phyloP scores from a whole-genome alignment of 2,888 invertebrate genomes.

The Minunthozetes semirufus region DNA sequence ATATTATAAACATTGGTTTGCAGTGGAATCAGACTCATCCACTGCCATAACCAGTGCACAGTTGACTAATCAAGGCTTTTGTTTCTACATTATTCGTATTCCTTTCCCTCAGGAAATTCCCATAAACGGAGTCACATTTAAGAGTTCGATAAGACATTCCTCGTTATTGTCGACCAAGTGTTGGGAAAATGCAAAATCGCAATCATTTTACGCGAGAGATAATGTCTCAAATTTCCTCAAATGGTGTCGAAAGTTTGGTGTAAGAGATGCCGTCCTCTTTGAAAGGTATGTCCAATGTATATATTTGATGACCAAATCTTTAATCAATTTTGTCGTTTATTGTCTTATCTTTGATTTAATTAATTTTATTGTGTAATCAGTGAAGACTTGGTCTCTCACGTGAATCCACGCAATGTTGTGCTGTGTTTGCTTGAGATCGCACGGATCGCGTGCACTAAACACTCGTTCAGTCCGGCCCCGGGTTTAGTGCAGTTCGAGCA shows the following conservation, averaged over 20 bases:
- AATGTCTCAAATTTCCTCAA: slow-evolving; percentile 82
- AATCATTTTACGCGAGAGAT: slow-evolving; percentile 80
- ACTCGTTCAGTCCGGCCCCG: slow-evolving; percentile 67
- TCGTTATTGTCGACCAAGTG: slow-evolving; percentile 54
- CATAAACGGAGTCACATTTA: slow-evolving; percentile 25
- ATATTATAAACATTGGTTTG: background rate
- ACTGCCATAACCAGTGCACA: background rate
- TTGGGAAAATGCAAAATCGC: slow-evolving; percentile 72
- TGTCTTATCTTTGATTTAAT: background rate
- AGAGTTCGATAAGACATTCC: slow-evolving; percentile 20
- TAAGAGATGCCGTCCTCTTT: slow-evolving; percentile 77
- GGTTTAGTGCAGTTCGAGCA: slow-evolving; percentile 72
- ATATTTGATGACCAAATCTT: background rate
- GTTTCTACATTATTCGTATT: background rate
- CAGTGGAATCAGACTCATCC: background rate
- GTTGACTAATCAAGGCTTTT: slow-evolving; percentile 22
- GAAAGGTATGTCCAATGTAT: slow-evolving; percentile 63
- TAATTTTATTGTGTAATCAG: background rate
- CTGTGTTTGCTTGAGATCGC: slow-evolving; percentile 77
- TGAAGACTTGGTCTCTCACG: slow-evolving; percentile 37
- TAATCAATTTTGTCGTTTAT: background rate
- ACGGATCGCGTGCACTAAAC: slow-evolving; percentile 63
- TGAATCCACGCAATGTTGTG: slow-evolving; percentile 69
- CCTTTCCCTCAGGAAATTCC: slow-evolving; percentile 30
- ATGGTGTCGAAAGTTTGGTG: slow-evolving; percentile 74